Base-by-base conservation (phyloP, 2,797 vertebrate genomes). In the Periophthalmus magnuspinnatus region DNA sequence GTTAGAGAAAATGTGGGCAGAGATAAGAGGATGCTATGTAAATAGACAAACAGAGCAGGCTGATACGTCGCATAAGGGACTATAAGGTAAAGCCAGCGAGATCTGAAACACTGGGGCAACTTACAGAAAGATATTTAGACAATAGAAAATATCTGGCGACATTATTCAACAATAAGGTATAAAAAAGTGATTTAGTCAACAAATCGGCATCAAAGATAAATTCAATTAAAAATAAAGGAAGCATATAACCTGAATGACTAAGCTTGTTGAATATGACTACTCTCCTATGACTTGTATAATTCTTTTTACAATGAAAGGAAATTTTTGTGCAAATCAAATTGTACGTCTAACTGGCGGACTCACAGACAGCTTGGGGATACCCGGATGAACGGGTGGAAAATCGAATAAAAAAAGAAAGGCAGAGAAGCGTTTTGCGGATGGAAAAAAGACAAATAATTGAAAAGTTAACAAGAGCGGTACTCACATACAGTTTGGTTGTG, bases 371-470 rank as follows among this genome's bases (percentile, higher is more conserved):
- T 77, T 74, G 56, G 60, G 81, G 81, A 76, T 84, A 88, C 85
- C 86, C 83, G 86, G 89, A 91, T 89, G 85, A 86, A 84, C 58
- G 81, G 79, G 82, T 80, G 80, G 76, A 88, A 78, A 79, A 84
- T 41, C 70, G 79, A 74, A 77, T 70, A 71, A 70, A 81, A 79
- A 83, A 61, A 61, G 32, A 55, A 17, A 38, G 58, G 74, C 63
- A 68, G 70, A 66, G 81, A 87, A 75, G 62, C 76, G 81, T 72
- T 80, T 75, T 81, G 81, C 73, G 79, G 80, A 69, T 77, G 59
- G 78, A 81, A 77, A 76, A 36, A 45, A 65, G 59, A 5, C n/a
- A 61, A 61, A 22, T 79, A 68, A 32, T 65, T 74, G 38, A 70
- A 50, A 67, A 41, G 17, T 36, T 61, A 75, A 52, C 84, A 56